phyloP scores from a whole-genome alignment of 2,113 vertebrate genomes.

The Montifringilla adamsi region DNA sequence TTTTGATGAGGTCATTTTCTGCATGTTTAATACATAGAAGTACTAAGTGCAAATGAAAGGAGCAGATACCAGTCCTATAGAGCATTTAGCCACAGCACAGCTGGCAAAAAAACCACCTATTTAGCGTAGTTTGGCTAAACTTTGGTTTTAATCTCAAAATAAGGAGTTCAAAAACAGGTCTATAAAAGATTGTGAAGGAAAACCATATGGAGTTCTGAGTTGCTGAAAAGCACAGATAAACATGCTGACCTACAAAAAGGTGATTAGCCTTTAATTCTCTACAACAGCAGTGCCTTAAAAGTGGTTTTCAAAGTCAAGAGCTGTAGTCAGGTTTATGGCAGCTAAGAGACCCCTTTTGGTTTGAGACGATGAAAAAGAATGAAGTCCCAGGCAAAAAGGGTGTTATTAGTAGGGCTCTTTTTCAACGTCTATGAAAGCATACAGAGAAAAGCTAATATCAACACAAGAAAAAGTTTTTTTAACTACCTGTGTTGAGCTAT shows the following conservation, averaged over 20 bases:
- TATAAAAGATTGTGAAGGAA: background rate
- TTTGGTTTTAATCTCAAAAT: background rate
- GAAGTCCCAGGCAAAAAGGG: background rate
- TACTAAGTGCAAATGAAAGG: background rate
- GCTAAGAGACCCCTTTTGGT: background rate
- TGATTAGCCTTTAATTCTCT: background rate
- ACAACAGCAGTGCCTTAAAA: background rate
- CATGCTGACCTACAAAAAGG: background rate
- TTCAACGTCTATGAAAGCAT: background rate
- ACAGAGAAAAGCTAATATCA: background rate
- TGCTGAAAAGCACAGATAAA: background rate
- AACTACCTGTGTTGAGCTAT: background rate
- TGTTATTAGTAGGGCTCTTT: background rate
- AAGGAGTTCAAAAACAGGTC: background rate
- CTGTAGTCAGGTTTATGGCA: background rate
- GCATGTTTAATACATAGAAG: background rate
- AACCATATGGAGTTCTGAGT: background rate
- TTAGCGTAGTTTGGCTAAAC: background rate
- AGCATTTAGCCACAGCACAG: background rate
- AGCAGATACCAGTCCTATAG: background rate
- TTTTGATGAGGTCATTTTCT: slow-evolving; percentile 40
- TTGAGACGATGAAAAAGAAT: background rate
- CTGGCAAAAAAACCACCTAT: background rate
- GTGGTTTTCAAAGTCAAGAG: slow-evolving; percentile 4
- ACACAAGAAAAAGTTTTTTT: background rate